phyloP scores from a whole-genome alignment of 2,797 vertebrate genomes.

The Trachurus trachurus region DNA sequence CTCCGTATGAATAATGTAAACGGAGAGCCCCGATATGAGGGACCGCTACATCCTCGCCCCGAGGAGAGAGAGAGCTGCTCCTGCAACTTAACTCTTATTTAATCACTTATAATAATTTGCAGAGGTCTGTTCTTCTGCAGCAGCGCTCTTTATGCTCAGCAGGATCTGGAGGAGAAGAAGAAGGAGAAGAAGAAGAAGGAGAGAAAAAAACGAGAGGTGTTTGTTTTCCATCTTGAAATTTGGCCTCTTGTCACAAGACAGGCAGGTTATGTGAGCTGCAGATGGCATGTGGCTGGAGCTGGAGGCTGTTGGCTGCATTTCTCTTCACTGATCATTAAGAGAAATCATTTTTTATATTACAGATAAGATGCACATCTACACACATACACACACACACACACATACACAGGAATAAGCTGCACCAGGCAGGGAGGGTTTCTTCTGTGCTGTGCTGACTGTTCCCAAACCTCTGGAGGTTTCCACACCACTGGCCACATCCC shows the following conservation, averaged over 20 bases:
- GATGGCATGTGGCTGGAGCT: neutral
- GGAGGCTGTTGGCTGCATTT: conserved; percentile 2
- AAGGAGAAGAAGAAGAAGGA: no score
- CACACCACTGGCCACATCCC: conserved; percentile 71
- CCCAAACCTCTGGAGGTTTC: conserved; percentile 54
- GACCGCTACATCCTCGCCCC: conserved; percentile 64
- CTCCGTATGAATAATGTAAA: conserved; percentile 90
- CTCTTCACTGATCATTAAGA: neutral
- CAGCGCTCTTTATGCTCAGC: conserved; percentile 6
- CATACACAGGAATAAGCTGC: neutral
- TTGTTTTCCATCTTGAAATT: conserved; percentile 26
- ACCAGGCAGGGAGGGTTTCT: conserved; percentile 15
- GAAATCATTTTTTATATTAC: neutral
- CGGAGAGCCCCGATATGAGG: conserved; percentile 81
- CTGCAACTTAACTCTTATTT: conserved; percentile 24
- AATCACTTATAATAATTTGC: conserved; percentile 35
- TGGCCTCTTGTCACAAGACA: conserved; percentile 27
- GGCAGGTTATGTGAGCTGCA: conserved; percentile 26
- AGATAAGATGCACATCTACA: conserved; percentile 20
- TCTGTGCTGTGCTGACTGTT: conserved; percentile 49
- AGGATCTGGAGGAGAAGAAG: neutral
- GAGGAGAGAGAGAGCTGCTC: conserved; percentile 34
- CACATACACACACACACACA: neutral
- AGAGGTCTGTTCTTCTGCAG: neutral
- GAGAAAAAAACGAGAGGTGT: conserved; percentile 3